Evolutionary conservation across 2,113 vertebrate species (phyloP).

Genomic region (Sorex fumeus): DNA sequence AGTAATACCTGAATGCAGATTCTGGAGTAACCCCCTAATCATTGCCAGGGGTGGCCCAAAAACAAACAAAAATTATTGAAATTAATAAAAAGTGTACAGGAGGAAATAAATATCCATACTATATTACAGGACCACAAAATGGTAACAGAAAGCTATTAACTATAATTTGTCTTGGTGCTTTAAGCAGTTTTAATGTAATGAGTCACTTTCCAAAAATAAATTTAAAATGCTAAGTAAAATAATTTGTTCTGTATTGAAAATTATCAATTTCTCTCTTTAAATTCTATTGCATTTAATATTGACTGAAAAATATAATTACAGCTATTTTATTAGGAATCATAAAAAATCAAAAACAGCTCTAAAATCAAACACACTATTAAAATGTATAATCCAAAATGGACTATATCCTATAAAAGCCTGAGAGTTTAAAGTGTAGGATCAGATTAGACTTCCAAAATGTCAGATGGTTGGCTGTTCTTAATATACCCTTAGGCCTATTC

Average conservation of each 20-base stretch:
- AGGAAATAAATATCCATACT: background rate
- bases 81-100: background rate
- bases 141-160: constrained; percentile 12
- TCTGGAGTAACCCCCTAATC: no score
- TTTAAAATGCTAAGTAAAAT: constrained; percentile 51
- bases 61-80: no score
- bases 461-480: background rate
- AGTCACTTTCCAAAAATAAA: constrained; percentile 55
- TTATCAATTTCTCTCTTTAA: constrained; percentile 19
- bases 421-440: background rate
- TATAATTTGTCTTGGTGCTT: constrained; percentile 10
- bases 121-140: background rate
- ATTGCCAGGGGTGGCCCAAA: no score
- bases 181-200: constrained; percentile 44
- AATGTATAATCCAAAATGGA: constrained; percentile 37
- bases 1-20: no score
- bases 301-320: background rate
- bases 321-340: constrained; percentile 52
- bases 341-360: constrained; percentile 17
- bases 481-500: background rate
- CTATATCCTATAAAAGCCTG: constrained; percentile 13
- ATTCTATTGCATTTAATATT: constrained; percentile 25
- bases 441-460: background rate
- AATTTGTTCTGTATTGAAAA: constrained; percentile 34
- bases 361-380: constrained; percentile 55